These are phyloP conservation scores for Cryptocheilus praepositus DNA, from an alignment of 2,888 invertebrate genomes.

Conservation along the genomic window DNA sequence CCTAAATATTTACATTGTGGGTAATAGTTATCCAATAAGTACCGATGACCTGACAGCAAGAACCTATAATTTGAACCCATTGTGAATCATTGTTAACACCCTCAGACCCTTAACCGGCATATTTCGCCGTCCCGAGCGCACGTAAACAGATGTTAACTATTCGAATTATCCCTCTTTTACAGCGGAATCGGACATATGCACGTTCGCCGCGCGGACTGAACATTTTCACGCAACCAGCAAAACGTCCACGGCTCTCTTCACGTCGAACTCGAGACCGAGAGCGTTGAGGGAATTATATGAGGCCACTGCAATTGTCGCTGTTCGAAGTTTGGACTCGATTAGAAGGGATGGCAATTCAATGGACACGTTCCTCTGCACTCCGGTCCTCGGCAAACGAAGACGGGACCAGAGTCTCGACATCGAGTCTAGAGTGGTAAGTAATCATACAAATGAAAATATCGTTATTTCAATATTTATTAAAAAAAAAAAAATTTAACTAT, in stretches of 20 bases:
- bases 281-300: constrained; percentile 87
- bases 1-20: no score
- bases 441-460: no score
- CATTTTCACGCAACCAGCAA: constrained; percentile 85
- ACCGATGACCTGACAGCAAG: no score
- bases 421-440: constrained; percentile 90
- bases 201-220: constrained; percentile 87
- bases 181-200: constrained; percentile 95
- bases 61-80: no score
- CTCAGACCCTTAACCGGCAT: no score
- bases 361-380: constrained; percentile 86
- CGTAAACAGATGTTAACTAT: background rate
- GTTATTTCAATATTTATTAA: no score
- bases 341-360: constrained; percentile 81
- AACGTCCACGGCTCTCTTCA: constrained; percentile 85
- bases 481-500: no score
- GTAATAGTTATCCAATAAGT: no score
- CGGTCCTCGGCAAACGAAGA: constrained; percentile 84
- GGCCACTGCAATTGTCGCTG: constrained; percentile 83
- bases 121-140: background rate
- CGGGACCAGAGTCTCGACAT: constrained; percentile 87
- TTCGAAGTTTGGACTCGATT: constrained; percentile 82
- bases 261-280: constrained; percentile 83
- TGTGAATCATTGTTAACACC: no score
- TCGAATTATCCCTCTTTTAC: constrained; percentile 54